Evolutionary conservation across 2,888 invertebrate genomes (phyloP), one percentile per base, ranked within the genome.

Genomic region (Drosophila eohydei): DNA sequence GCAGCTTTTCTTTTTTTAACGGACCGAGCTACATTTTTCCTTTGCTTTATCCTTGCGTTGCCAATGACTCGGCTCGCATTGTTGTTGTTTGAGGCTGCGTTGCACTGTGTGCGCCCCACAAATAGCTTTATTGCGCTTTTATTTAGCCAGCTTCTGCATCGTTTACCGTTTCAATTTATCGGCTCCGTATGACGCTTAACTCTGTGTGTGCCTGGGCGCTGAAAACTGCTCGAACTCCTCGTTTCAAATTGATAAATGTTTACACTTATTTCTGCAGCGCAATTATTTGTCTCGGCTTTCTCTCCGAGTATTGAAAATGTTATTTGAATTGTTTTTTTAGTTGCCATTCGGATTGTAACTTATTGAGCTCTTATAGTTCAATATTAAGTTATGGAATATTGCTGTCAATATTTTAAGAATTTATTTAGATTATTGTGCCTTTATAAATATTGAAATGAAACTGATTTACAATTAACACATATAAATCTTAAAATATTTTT

Each of bases 101-200:
- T 50, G 51, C 60, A 58, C 43, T 76, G 71, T 71, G 59, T 67
- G 61, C 52, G 43, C 36, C 63, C 65, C 52, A 69, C 66, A 79
- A 83, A 87, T 84, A 80, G 73, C 85, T 83, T 83, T 88, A 87
- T 83, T 82, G 78, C 73, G 43, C 83, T 80, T 80, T 87, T 84
- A 82, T 84, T 84, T 80, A 75, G 74, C 78, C 70, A 41, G 69
- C 48, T 78, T 86, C 68, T 60, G 63, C 66, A 48, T 73, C 78
- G 80, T 79, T 87, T 75, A 80, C 82, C 65, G 71, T 67, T 87
- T 79, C 80, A 79, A 79, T 84, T 80, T 71, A 79, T 82, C 58
- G 52, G 55, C 61, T 69, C 65, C 65, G 51, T 65, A 56, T 63
- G 65, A 8, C 30, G 16, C 34, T 12, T 30, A 46, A 6, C n/a